A percentile compares a stretch with the other conserved stretches of the same genome.
Conservation (phyloP, 2,797 vertebrate genomes). For the Florisuga fusca region DNA sequence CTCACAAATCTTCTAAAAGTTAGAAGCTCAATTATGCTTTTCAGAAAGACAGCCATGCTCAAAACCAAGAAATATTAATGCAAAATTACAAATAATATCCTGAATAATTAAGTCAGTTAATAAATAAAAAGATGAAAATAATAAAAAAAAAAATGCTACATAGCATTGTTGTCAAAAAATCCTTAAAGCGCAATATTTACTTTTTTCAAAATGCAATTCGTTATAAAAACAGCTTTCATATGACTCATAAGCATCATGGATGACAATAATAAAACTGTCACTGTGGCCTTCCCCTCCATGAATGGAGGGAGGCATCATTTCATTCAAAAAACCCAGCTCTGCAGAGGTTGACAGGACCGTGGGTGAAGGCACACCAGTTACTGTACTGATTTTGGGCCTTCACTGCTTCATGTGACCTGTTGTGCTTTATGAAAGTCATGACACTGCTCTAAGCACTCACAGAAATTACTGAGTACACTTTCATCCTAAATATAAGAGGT, state of each 20-base stretch:
- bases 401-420: neutral
- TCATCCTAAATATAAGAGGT: neutral
- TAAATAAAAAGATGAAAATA: neutral
- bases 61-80: neutral
- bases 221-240: neutral
- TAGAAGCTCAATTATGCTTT: neutral
- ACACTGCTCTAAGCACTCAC: neutral
- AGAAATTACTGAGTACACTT: neutral
- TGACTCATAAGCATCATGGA: neutral
- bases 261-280: rapidly evolving
- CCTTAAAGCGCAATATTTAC: neutral
- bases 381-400: neutral
- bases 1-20: neutral
- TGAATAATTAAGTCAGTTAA: neutral
- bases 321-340: neutral
- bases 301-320: neutral
- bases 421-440: neutral
- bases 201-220: neutral
- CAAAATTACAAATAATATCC: neutral
- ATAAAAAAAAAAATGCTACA: rapidly evolving
- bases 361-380: neutral
- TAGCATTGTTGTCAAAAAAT: neutral
- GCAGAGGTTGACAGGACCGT: neutral
- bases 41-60: neutral
- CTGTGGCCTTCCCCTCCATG: neutral